Base-by-base conservation (phyloP, 2,113 vertebrate genomes). In the Macquaria australasica region DNA sequence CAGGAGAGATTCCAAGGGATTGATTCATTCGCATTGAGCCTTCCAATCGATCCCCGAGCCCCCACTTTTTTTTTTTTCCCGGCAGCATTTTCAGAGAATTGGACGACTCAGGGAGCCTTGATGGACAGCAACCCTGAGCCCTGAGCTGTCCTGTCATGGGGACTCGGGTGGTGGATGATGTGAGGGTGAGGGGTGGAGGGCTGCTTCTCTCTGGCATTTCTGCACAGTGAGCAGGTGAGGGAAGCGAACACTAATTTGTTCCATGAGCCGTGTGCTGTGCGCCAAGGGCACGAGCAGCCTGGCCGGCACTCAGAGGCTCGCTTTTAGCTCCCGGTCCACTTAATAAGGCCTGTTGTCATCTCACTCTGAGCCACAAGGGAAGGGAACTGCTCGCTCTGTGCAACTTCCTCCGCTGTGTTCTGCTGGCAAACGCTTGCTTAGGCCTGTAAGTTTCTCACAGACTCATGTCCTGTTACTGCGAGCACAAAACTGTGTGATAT, bases 221-320 rank as follows among this genome's bases (percentile, higher is more conserved):
- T 88, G 81, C 79, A 75, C 82, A 79, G 86, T 51, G 77, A 92
- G 86, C 84, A 92, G 92, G 89, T 92, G 89, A 90, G 74, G 58
- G 41, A 77, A 80, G 67, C 20, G 14, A 87, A 64, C 59, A 51
- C 75, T 77, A 84, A 84, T 88, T 87, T 88, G 80, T 88, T 89
- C 90, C 85, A 79, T 82, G 77, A 90, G 82, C 72, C 41, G 21
- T 83, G 85, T 75, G 79, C 73, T 37, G 3, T 31, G 79, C n/a
- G 64, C 83, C 79, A 71, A 87, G 68, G 85, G 82, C 83, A 85
- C 31, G 41, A 39, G 59, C 74, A 28, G 76, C 77, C 83, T 43
- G 73, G 86, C 79, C 67, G n/a, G 60, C 77, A 8, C 41, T 86
- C 82, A 62, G 59, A 68, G 78, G 72, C 55, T 70, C 68, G 18